Evolutionary conservation across 2,888 invertebrate species (phyloP).

Genomic region (Agrochola lota): DNA sequence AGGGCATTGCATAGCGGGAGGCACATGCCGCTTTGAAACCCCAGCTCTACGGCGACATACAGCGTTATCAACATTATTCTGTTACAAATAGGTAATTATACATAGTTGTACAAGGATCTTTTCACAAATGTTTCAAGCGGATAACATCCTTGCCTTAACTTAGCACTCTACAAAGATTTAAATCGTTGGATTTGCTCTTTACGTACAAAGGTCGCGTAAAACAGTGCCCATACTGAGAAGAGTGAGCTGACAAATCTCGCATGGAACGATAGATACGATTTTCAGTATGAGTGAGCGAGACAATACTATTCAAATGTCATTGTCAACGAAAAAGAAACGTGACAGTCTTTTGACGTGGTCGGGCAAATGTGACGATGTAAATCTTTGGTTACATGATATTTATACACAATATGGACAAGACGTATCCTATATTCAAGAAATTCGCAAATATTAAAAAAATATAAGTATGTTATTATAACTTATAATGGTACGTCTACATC

Average conservation of each 20-base stretch:
- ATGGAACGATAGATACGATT: not conserved
- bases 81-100: not conserved
- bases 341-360: not conserved
- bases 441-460: not conserved
- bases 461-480: not conserved
- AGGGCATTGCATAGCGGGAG: conserved; percentile 94
- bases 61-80: not conserved
- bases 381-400: not conserved
- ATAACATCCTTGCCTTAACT: too few species aligned
- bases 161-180: too few species aligned
- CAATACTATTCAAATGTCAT: not conserved
- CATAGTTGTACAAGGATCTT: too few species aligned
- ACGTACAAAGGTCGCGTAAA: not conserved
- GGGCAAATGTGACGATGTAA: not conserved
- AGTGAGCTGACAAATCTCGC: not conserved
- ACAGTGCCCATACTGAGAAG: not conserved
- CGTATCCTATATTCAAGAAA: not conserved
- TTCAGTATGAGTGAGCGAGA: not conserved
- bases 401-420: not conserved
- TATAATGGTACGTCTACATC: not conserved
- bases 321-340: not conserved
- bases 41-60: conserved; percentile 93
- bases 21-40: conserved; percentile 96
- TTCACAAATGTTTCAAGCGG: too few species aligned
- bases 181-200: too few species aligned